Percentiles rank a stretch among this genome's conserved stretches.
phyloP scores from a whole-genome alignment of 2,888 invertebrate genomes.

The Drosophila neotestacea region DNA sequence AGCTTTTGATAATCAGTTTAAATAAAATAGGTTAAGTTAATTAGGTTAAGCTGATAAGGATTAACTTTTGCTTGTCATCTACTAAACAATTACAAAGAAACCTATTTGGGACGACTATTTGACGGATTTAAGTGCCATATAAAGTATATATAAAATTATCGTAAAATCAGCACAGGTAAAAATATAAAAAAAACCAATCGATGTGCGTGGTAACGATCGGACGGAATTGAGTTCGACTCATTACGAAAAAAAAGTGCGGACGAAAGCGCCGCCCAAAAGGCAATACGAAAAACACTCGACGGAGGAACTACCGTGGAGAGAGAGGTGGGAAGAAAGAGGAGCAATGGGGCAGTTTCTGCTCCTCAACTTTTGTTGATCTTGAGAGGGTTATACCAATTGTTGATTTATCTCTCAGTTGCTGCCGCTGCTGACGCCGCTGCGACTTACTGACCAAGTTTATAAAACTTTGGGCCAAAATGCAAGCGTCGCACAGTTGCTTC shows the following conservation, averaged over 20 bases:
- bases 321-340: not conserved
- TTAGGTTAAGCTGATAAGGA: not conserved
- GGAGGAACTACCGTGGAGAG: not conserved
- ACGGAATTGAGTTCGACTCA: slow-evolving; percentile 42
- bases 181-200: slow-evolving; percentile 19
- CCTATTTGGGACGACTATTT: slow-evolving; percentile 16
- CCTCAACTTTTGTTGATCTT: slow-evolving; percentile 69
- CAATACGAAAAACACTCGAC: slow-evolving; percentile 25
- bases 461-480: slow-evolving; percentile 80
- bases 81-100: slow-evolving; percentile 10
- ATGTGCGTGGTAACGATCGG: slow-evolving; percentile 37
- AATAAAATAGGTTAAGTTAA: not conserved
- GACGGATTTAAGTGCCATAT: slow-evolving; percentile 17
- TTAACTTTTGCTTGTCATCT: slow-evolving; percentile 10
- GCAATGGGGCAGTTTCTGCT: slow-evolving; percentile 9
- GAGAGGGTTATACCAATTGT: slow-evolving; percentile 66
- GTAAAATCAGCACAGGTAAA: slow-evolving; percentile 26
- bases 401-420: slow-evolving; percentile 74
- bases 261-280: slow-evolving; percentile 44
- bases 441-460: slow-evolving; percentile 79
- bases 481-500: slow-evolving; percentile 78
- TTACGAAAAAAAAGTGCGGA: slow-evolving; percentile 31
- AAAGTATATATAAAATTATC: slow-evolving; percentile 27
- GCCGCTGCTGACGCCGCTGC: slow-evolving; percentile 28
- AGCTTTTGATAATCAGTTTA: not conserved